Base-by-base conservation (phyloP, 2,113 vertebrate genomes). In the Hemiscyllium ocellatum region DNA sequence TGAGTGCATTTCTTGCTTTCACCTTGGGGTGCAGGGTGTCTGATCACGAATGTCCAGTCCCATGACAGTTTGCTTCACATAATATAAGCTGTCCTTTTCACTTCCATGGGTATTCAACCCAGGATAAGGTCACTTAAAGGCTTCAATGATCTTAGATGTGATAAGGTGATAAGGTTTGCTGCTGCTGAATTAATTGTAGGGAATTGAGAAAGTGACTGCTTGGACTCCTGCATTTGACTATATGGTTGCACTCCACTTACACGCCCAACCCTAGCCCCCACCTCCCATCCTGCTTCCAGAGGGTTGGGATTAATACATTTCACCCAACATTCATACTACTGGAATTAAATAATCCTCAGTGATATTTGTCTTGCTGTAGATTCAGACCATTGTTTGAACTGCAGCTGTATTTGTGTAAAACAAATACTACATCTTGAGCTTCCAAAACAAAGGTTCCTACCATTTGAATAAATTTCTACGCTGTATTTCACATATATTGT, bases 381-480 rank as follows among this genome's bases (percentile, higher is more conserved):
- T 42, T 65, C 61, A 93, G 33, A 20, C n/a, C 33, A 93, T 93
- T 93, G 61, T 68, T 93, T 66, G 37, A 93, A 66, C 56, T 93
- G 61, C 61, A 93, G 89, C 89, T 93, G 61, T 93, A 93, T 93
- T 66, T 93, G 33, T 37, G 17, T 61, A 66, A 93, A 93, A 93
- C 89, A 68, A 93, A 93, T 93, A 93, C n/a, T 37, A 66, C n/a
- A 66, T 22, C 17, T 33, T 17, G 29, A 5, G 52, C 52, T 66
- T 3, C 17, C 61, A 42, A 68, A 93, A 93, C 89, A 93, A 93
- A 42, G 33, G 87, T n/a, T 65, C n/a, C n/a, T n/a, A 68, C n/a
- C 33, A 68, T 8, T 33, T 93, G 61, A 93, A 93, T 66, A 93
- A 66, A 42, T 37, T 22, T 93, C 56, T 93, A 93, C 22, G 89